phyloP scores from a whole-genome alignment of 2,888 invertebrate species.

The Odontocolon sp. region DNA sequence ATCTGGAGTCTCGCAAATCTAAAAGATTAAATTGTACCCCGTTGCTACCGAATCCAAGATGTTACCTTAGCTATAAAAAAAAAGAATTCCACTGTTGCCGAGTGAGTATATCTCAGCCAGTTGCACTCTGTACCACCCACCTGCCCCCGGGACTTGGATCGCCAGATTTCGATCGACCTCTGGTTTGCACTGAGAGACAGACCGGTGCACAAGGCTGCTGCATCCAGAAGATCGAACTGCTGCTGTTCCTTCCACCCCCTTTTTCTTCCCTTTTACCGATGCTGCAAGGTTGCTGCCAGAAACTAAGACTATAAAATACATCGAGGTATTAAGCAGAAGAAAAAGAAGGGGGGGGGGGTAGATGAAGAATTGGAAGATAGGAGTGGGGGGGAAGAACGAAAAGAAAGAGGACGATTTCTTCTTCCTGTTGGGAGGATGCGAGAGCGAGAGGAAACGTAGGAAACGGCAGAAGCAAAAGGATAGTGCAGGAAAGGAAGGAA shows the following conservation, averaged over 20 bases:
- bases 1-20: too few species aligned
- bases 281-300: conserved; percentile 1
- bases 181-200: conserved; percentile 1
- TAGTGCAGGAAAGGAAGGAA: conserved; percentile 9
- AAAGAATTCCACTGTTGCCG: conserved; percentile 10
- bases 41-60: conserved; percentile 23
- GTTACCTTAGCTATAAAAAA: neutral
- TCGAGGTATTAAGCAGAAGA: neutral
- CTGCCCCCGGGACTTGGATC: conserved; percentile 20
- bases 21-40: neutral
- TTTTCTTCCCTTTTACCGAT: neutral
- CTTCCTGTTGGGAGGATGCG: conserved; percentile 7
- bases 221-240: conserved; percentile 38
- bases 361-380: conserved; percentile 37
- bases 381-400: conserved; percentile 1
- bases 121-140: conserved; percentile 21
- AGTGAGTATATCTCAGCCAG: conserved; percentile 7
- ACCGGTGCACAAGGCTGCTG: conserved; percentile 14
- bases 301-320: neutral
- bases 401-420: conserved; percentile 34
- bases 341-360: neutral
- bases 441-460: conserved; percentile 9
- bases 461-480: conserved; percentile 2
- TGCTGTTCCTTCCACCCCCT: conserved; percentile 25
- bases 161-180: conserved; percentile 29